Conservation (phyloP, 64 coral and sea anemone genomes). For the Porites lutea region DNA sequence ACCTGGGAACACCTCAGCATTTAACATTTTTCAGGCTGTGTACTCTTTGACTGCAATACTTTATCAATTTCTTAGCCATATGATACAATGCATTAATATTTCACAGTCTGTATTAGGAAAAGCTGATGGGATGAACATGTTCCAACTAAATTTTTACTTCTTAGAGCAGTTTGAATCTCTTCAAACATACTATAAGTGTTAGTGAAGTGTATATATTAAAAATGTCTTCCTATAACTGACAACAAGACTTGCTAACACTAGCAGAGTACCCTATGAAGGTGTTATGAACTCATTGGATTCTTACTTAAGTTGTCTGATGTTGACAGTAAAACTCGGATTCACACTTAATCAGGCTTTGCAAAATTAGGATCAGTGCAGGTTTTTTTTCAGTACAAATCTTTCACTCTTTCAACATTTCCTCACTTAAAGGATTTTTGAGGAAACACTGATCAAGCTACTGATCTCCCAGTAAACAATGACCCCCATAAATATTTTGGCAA, state of each 20-base stretch:
- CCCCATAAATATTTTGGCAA: no score
- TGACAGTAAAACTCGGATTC: no score
- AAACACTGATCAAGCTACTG: no score
- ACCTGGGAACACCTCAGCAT: background rate
- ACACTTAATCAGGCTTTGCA: no score
- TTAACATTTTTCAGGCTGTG: background rate
- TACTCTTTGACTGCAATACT: background rate
- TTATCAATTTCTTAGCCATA: background rate
- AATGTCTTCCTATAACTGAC: background rate
- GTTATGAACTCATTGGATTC: no score
- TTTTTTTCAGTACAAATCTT: no score
- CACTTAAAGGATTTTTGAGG: no score
- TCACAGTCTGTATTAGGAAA: background rate
- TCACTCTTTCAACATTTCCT: no score
- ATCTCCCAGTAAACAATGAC: no score
- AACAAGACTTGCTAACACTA: background rate
- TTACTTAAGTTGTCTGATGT: no score
- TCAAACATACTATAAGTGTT: background rate
- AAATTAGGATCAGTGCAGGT: no score
- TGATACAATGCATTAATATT: background rate
- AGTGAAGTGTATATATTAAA: slow-evolving; percentile 1
- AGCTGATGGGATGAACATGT: background rate
- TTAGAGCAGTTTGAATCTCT: background rate
- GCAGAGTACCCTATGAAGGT: background rate
- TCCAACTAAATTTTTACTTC: background rate